Base-by-base conservation (phyloP, 2,888 invertebrate species). In the Anoplius nigerrimus region DNA sequence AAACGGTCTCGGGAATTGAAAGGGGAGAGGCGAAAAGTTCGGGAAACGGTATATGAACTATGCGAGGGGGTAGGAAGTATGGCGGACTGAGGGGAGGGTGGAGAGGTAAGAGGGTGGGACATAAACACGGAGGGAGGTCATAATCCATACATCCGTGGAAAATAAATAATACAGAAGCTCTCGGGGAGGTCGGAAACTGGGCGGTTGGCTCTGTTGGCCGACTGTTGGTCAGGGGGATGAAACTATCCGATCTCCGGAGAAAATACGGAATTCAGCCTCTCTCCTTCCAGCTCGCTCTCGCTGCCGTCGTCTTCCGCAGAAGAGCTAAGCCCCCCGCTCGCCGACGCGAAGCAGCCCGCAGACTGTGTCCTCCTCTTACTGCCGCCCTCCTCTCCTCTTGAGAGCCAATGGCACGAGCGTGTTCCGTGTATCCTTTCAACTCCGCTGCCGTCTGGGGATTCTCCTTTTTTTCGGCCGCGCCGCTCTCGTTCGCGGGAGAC, bases 111-210 rank as follows among this genome's bases (percentile, higher is more conserved):
- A 48, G 43, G 57, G 66, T 62, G 51, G 48, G 62, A 62, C 48
- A 27, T 58, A 53, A 61, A 69, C 57, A 61, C 34, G 24, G 24
- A 24, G 24, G 69, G 63, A 57, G 76, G 81, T 84, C 81, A 82
- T 86, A 85, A 88, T 87, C 86, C 86, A 82, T 86, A 86, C 76
- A 82, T 85, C 81, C 82, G 78, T 78, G 76, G 66, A 75, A 85
- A 86, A 86, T 88, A 87, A 88, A 87, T 87, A 87, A 87, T 86
- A 86, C 84, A 85, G 67, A 80, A 83, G 82, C 74, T 51, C 65
- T 68, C 59, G 62, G 71, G n/a, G n/a, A n/a, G 62, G 65, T 74
- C 71, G 54, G 66, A 34, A 34, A 34, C 34, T 68, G 75, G 81
- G 76, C 77, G 72, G 34, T 34, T 34, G 34, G 34, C 34, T 34